Evolutionary conservation across 2,888 invertebrate genomes (phyloP), one percentile per base, ranked within the genome.

Genomic region (Trissolcus japonicus): DNA sequence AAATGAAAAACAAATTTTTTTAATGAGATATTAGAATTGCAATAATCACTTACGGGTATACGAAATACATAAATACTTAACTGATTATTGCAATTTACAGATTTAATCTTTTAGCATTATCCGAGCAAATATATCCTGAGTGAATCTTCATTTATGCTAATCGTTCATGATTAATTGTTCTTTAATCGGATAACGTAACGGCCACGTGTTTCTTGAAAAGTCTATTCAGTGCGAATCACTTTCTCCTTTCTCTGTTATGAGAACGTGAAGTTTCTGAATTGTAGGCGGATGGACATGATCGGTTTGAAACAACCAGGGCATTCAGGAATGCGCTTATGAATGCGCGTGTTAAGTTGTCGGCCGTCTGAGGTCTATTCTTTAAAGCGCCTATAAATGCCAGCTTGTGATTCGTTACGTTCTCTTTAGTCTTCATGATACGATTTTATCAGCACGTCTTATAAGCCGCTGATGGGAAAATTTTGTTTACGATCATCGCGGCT

Each of bases 221-320:
- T 82, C 60, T 62, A 81, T 82, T 76, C 69, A 78, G 77, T 74
- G 78, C 81, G 82, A 82, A 86, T 84, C 82, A 84, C 87, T 88
- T 88, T 89, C 89, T 85, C 89, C 87, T 89, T 88, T 88, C 86
- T 83, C 86, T 83, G 85, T 86, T 87, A 88, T 86, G 86, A 87
- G 87, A 88, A 85, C 83, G 69, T 41, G 60, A 43, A 55, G 61
- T 69, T 63, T 66, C 53, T 48, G 65, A 69, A 56, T 40, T 74
- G 74, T 74, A 61, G 74, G 74, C 69, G 73, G 59, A 51, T 46
- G 17, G 54, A 60, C 16, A 46, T 16, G 48, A 51, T 57, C 43
- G 16, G 54, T 60, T 16, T 35, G 63, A 67, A 54, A 61, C 61
- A 61, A 54, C 48, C 67, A 25, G 17, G 16, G 48, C 54, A 29